Base-by-base conservation (phyloP, 2,797 vertebrate genomes). In the Sebastiscus albofasciatus region DNA sequence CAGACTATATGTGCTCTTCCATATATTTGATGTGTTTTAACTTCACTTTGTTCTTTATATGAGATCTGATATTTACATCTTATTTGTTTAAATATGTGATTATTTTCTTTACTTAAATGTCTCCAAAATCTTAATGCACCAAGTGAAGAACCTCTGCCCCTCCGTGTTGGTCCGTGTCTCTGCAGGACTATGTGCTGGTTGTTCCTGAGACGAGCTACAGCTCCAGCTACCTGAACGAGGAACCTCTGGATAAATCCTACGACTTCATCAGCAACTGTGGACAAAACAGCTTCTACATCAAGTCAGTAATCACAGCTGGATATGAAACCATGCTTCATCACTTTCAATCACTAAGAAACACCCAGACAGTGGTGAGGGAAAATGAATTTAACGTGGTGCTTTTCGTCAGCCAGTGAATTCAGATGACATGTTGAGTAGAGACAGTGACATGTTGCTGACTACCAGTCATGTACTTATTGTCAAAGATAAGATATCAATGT, bases 181-280 rank as follows among this genome's bases (percentile, higher is more conserved):
- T 68, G 2, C 86, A 99, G 98, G 98, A 99, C 75, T 97, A 99
- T 2, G 92, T 99, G 9, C 90, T 99, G 0, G 94, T 99, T 6
- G 97, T 99, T 5, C 98, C 98, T 0, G 97, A 99, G 89, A 91
- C 90, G 0, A 96, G 94, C 85, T 99, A 97, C 88, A 97, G 92
- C 86, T 94, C 97, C 84, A 96, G 91, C 83, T 96, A 97, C 82
- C 95, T 99, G 81, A 96, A 87, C 2, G 98, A 99, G 83, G 97
- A 99, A 70, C 97, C 96, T 3, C 87, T 99, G 87, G 98, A 99
- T 90, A 98, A 97, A 71, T 99, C 98, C 0, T 99, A 99, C 0
- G 97, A 98, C 90, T 99, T 99, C 89, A 98, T 99, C 94, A 99
- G 97, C 93, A 97, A 81, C 89, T 99, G 98, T 1, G 96, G 98